These are phyloP conservation scores for Alethe diademata DNA, from an alignment of 2,113 vertebrate species.

Conservation along the genomic window DNA sequence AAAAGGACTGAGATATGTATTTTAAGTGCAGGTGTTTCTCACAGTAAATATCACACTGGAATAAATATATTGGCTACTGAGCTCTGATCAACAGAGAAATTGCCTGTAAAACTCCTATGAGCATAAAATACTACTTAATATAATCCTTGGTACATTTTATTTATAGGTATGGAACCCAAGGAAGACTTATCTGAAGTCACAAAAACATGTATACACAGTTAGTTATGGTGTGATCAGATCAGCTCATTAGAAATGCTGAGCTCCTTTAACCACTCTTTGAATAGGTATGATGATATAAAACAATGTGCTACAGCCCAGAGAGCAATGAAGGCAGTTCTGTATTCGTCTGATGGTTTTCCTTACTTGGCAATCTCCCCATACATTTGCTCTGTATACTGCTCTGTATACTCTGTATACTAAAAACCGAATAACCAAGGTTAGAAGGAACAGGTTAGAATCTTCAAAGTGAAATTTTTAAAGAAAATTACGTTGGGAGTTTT, in stretches of 20 bases:
- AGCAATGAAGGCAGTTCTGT: background rate
- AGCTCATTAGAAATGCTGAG: background rate
- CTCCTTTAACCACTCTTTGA: background rate
- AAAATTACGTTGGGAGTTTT: background rate
- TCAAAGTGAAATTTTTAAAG: background rate
- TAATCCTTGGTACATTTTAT: background rate
- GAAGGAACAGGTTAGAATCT: background rate
- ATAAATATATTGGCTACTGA: background rate
- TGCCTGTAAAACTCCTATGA: background rate
- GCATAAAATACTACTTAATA: background rate
- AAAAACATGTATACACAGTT: background rate
- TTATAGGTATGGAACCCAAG: background rate
- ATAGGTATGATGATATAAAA: background rate
- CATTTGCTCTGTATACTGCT: background rate
- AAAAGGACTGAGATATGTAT: background rate
- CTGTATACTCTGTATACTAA: background rate
- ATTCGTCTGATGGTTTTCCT: background rate
- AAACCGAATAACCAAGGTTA: background rate
- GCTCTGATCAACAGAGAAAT: background rate
- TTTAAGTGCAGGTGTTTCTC: slow-evolving; percentile 1
- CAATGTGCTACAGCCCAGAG: background rate
- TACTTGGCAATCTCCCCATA: background rate
- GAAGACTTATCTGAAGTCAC: background rate
- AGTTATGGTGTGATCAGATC: background rate
- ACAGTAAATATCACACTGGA: background rate